A percentile compares a stretch with the other conserved stretches of the same genome.
Evolutionary conservation across 2,888 invertebrate species (phyloP).

Genomic region (Macrosiphum euphorbiae): DNA sequence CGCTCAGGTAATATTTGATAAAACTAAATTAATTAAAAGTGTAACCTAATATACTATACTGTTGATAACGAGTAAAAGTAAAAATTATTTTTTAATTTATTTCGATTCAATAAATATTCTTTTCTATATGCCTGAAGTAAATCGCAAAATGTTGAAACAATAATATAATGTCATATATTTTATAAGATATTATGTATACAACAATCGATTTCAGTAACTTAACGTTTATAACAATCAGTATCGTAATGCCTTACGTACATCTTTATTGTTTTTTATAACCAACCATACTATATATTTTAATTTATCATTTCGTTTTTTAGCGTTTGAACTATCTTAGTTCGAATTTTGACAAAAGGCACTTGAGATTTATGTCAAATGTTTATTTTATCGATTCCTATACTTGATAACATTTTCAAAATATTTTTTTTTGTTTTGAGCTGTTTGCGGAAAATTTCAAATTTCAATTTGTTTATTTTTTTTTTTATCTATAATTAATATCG

Average conservation of each 20-base stretch:
- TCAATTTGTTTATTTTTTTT: too few species aligned
- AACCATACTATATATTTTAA: neutral
- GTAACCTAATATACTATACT: neutral
- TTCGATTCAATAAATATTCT: neutral
- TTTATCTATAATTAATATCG: too few species aligned
- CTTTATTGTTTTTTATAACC: neutral
- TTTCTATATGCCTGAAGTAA: neutral
- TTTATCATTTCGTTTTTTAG: neutral
- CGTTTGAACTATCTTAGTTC: neutral
- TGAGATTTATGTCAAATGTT: too few species aligned
- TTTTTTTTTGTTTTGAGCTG: too few species aligned
- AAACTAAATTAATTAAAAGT: neutral
- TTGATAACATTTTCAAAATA: too few species aligned
- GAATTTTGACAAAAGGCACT: too few species aligned
- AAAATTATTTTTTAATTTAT: neutral
- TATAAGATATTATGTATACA: neutral
- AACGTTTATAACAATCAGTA: neutral
- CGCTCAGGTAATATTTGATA: neutral
- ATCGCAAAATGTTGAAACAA: neutral
- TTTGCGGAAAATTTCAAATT: too few species aligned
- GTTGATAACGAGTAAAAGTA: neutral
- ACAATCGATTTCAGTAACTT: neutral
- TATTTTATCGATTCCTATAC: too few species aligned
- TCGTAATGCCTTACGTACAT: neutral
- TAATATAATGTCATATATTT: neutral